Percentiles rank a stretch among this genome's conserved stretches.
phyloP scores from a whole-genome alignment of 2,888 invertebrate species.

The Bimastos eiseni region DNA sequence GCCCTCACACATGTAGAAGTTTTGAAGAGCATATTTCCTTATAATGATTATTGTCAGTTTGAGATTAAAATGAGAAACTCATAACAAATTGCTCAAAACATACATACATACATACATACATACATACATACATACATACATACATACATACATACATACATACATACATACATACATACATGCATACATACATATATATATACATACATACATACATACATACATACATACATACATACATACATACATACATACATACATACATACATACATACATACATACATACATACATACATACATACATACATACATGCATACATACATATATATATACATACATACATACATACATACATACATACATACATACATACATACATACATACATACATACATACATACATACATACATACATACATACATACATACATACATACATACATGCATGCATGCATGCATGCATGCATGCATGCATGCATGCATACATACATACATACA shows the following conservation, averaged over 20 bases:
- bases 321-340: slow-evolving; percentile 26
- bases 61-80: no score
- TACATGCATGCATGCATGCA: not conserved
- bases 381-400: slow-evolving; percentile 36
- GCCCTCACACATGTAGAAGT: no score
- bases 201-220: no score
- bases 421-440: slow-evolving; percentile 30
- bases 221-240: no score
- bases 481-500: not conserved
- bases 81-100: no score
- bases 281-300: slow-evolving; percentile 25
- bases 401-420: slow-evolving; percentile 34
- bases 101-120: slow-evolving; percentile 24
- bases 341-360: slow-evolving; percentile 36
- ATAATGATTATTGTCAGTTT: no score
- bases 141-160: slow-evolving; percentile 28
- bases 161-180: no score
- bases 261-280: not conserved
- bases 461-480: not conserved
- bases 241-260: no score
- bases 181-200: no score
- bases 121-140: slow-evolving; percentile 28
- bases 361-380: slow-evolving; percentile 41
- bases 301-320: slow-evolving; percentile 26
- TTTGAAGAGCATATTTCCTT: no score